Conservation (phyloP, 2,113 vertebrate genomes). For the Lontra canadensis region DNA sequence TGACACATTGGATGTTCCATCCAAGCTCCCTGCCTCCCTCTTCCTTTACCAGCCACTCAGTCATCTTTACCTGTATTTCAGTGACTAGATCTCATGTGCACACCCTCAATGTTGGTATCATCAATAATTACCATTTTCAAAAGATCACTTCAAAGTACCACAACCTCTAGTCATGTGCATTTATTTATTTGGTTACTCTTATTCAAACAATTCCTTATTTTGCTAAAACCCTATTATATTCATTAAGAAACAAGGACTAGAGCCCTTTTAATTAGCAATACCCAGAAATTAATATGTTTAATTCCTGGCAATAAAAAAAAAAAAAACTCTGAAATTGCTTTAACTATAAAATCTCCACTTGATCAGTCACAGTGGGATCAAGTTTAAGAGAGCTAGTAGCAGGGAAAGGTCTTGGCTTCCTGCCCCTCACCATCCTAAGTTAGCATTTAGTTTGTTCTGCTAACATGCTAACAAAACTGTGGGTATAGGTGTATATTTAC, state of each 20-base stretch:
- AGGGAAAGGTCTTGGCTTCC: background rate
- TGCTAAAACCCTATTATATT: background rate
- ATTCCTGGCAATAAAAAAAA: background rate
- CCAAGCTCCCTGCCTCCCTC: background rate
- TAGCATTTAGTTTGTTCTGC: background rate
- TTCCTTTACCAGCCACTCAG: background rate
- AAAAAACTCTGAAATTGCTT: background rate
- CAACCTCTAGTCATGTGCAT: background rate
- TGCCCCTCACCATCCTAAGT: background rate
- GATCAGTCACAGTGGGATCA: background rate
- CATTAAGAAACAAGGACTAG: background rate
- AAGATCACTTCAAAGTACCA: background rate
- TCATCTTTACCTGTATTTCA: background rate
- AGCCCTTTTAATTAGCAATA: background rate
- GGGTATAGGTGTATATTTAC: background rate
- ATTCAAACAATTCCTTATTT: background rate
- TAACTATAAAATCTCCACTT: background rate
- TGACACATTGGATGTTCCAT: background rate
- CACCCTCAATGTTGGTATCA: background rate
- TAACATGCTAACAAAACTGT: background rate
- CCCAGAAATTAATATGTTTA: background rate
- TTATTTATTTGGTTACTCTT: background rate
- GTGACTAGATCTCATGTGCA: background rate
- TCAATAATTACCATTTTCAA: background rate
- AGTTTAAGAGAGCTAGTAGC: background rate